Conservation (phyloP, 2,888 invertebrate genomes). For the Acanthopleura granulata region DNA sequence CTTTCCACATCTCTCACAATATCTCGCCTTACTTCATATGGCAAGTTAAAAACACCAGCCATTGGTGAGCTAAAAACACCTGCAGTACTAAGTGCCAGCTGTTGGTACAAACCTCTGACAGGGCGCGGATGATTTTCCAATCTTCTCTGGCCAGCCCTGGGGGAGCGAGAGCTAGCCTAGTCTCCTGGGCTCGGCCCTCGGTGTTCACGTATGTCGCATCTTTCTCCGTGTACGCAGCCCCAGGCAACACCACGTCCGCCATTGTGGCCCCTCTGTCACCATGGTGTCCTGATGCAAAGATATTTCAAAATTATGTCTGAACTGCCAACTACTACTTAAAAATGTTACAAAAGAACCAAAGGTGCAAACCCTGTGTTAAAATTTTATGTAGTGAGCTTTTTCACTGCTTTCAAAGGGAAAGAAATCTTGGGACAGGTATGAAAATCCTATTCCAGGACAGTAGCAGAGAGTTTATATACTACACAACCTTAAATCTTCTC, state of each 20-base stretch:
- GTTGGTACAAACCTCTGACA: conserved; percentile 83
- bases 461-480: too few relatives aligned
- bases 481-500: too few relatives aligned
- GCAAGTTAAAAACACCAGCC: too few relatives aligned
- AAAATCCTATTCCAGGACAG: too few relatives aligned
- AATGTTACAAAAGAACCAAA: too few relatives aligned
- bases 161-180: conserved; percentile 86
- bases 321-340: too few relatives aligned
- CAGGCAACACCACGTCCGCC: conserved; percentile 92
- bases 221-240: conserved; percentile 99
- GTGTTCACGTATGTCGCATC: conserved; percentile 97
- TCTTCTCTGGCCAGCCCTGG: conserved; percentile 95
- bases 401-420: too few relatives aligned
- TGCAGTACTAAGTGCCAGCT: background rate
- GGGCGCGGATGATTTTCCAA: conserved; percentile 98
- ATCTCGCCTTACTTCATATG: too few relatives aligned
- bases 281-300: conserved; percentile 82
- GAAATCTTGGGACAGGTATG: too few relatives aligned
- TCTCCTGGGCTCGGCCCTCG: conserved; percentile 96
- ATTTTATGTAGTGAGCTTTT: too few relatives aligned
- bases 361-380: too few relatives aligned
- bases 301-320: background rate
- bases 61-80: background rate
- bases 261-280: conserved; percentile 93
- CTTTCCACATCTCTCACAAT: too few relatives aligned